Base-by-base conservation (phyloP, 2,888 invertebrate genomes). In the Dugesia japonica region DNA sequence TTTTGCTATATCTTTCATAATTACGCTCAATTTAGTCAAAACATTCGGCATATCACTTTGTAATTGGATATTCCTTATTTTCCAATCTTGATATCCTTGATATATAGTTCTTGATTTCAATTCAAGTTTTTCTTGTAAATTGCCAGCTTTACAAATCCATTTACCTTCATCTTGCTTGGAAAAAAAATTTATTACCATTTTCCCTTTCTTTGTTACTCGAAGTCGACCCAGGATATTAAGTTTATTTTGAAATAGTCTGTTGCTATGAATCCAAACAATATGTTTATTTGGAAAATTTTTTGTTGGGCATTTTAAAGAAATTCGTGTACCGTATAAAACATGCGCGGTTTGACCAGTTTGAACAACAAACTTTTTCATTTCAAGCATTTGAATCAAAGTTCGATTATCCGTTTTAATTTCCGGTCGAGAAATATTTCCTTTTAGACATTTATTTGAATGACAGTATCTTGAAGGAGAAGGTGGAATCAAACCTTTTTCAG, bases 31-130 rank as follows among this genome's bases (percentile, higher is more conserved):
- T 27, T 76, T 76, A 1, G 76, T 26, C 7, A 72, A 28, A n/a
- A 72, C 76, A 72, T 76, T 76, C 9, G 31, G 76, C 71, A 73
- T 73, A 1, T 76, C 71, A 15, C 28, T 28, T n/a, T 76, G 72
- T n/a, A 28, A 26, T 17, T 26, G 31, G n/a, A 31, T 42, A n/a
- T 76, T 71, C 20, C 76, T 71, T 4, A 72, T 71, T 7, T 28
- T 20, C 76, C 76, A 76, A 28, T 76, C 76, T 15, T 26, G 15
- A 28, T 72, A 76, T 1, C 76, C 76, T n/a, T 71, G 71, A n/a
- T 28, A 42, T 1, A 71, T 23, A 15, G 28, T 27, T 27, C 76
- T 71, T 1, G 26, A 20, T 28, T 42, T 56, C 27, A 76, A n/a
- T n/a, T 15, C 72, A 26, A 76, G n/a, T 17, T 26, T n/a, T 26